phyloP scores from a whole-genome alignment of 2,888 invertebrate species.

The Scaptomyza tumidula region DNA sequence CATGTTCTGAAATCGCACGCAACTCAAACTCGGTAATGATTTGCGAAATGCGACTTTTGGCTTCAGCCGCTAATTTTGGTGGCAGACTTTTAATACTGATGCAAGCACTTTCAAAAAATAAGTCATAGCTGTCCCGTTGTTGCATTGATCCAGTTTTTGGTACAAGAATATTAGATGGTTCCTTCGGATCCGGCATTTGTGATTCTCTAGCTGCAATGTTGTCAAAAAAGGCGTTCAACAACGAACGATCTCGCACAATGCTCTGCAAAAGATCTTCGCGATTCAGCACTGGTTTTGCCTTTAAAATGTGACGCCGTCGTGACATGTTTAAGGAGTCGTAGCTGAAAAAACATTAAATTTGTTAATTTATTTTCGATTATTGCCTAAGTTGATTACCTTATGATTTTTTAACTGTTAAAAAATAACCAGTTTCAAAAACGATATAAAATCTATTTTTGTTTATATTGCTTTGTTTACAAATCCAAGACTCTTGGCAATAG shows the following conservation, averaged over 20 bases:
- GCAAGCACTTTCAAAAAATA: conserved; percentile 80
- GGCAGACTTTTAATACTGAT: conserved; percentile 76
- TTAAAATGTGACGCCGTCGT: conserved; percentile 22
- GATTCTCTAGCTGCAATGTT: conserved; percentile 22
- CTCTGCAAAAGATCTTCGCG: conserved; percentile 60
- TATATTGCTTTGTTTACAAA: conserved; percentile 6
- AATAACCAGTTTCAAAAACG: too few relatives aligned
- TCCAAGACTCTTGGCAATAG: conserved; percentile 1
- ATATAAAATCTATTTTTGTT: neutral
- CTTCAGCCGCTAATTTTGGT: conserved; percentile 79
- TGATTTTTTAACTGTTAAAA: too few relatives aligned
- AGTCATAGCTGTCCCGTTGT: conserved; percentile 72
- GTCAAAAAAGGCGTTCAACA: conserved; percentile 58
- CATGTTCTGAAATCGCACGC: conserved; percentile 77
- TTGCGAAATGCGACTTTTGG: conserved; percentile 77
- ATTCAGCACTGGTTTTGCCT: conserved; percentile 32
- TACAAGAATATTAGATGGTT: neutral
- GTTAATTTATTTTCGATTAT: neutral
- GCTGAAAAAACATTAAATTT: neutral
- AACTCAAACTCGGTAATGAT: conserved; percentile 79
- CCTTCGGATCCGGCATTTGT: neutral
- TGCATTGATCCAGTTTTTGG: conserved; percentile 1
- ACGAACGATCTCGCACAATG: conserved; percentile 56
- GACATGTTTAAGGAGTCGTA: conserved; percentile 23
- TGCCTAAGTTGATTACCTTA: neutral